phyloP scores from a whole-genome alignment of 2,888 invertebrate species.

The Lepidochitona cinerea region DNA sequence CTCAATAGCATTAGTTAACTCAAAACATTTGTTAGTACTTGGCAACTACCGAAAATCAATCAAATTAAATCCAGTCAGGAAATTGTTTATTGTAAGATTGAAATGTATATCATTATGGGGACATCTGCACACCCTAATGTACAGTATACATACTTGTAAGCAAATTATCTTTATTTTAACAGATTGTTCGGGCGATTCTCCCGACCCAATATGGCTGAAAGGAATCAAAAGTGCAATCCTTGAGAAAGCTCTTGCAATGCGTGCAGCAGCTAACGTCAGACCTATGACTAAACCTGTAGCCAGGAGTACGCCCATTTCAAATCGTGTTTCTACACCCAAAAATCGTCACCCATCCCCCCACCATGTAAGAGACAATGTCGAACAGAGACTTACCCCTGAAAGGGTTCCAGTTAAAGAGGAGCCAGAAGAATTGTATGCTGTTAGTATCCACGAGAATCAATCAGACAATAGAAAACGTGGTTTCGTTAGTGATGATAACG shows the following conservation, averaged over 20 bases:
- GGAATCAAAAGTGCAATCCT: conserved; percentile 1
- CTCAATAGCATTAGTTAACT: too few species aligned
- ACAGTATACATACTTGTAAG: too few species aligned
- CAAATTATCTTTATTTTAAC: neutral
- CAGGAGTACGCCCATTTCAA: neutral
- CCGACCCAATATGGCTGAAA: conserved; percentile 2
- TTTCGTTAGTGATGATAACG: neutral
- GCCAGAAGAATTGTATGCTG: neutral
- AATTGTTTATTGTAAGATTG: too few species aligned
- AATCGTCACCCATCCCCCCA: neutral
- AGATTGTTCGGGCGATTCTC: neutral
- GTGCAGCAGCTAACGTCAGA: neutral
- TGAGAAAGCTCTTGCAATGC: neutral
- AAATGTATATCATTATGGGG: too few species aligned
- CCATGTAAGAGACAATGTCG: neutral
- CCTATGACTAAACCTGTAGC: neutral
- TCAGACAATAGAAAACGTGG: neutral
- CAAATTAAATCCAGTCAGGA: too few species aligned
- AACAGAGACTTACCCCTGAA: neutral
- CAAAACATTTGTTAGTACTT: too few species aligned
- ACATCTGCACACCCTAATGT: too few species aligned
- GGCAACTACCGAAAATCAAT: too few species aligned
- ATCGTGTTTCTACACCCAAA: neutral
- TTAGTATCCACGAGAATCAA: neutral
- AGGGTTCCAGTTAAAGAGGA: neutral